Evolutionary conservation across 2,888 invertebrate species (phyloP).

Genomic region (Junonia oenone): DNA sequence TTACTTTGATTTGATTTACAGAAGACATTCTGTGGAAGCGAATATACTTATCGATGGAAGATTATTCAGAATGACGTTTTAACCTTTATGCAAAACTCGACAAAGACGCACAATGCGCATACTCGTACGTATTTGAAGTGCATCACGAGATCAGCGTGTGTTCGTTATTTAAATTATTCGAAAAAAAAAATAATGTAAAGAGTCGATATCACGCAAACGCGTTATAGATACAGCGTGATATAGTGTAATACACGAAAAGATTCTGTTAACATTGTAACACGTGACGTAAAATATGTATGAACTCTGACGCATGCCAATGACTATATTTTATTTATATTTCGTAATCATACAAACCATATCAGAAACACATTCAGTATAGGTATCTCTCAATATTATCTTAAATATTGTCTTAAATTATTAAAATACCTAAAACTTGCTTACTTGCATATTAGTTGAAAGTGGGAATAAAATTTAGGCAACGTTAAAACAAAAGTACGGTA

Average conservation of each 20-base stretch:
- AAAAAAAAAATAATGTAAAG: too few relatives aligned
- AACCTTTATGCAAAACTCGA: not conserved
- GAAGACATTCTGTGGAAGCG: not conserved
- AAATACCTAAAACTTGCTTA: not conserved
- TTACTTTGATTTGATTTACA: not conserved
- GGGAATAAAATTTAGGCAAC: not conserved
- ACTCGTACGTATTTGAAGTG: too few relatives aligned
- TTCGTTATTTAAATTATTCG: too few relatives aligned
- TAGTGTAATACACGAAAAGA: not conserved
- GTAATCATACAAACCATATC: not conserved
- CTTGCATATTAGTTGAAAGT: not conserved
- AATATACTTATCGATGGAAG: not conserved
- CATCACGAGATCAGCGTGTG: too few relatives aligned
- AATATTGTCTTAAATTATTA: too few relatives aligned
- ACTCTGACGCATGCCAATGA: conserved; percentile 9
- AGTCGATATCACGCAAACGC: not conserved
- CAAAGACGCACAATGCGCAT: not conserved
- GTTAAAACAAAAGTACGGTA: not conserved
- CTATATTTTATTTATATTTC: not conserved
- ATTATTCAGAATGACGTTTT: not conserved
- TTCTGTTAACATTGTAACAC: too few relatives aligned
- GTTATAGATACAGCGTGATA: not conserved
- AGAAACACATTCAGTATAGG: too few relatives aligned
- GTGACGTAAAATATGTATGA: conserved; percentile 9
- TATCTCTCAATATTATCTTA: too few relatives aligned